Base-by-base conservation (phyloP, 2,113 vertebrate species). In the Sinosuthora webbiana region DNA sequence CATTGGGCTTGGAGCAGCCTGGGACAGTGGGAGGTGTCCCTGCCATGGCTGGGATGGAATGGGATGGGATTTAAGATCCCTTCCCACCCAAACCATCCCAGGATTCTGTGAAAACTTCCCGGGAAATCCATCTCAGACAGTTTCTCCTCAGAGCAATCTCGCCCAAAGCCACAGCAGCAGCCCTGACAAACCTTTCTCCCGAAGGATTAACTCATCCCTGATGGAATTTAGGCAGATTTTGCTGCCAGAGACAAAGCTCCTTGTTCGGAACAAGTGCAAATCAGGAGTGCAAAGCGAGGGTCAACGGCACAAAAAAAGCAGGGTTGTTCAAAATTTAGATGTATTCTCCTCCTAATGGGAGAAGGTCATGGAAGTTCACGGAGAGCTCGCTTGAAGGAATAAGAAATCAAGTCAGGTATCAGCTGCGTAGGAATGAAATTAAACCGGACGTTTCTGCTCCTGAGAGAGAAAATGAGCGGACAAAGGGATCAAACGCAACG, bases 351-450 rank as follows among this genome's bases (percentile, higher is more conserved):
- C 91, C 52, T 71, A 82, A 79, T 93, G 82, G 31, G 67, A n/a
- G 44, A 80, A 95, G 67, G 70, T 56, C 76, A 24, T n/a, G 73
- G 82, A 94, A 94, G 94, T 89, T 93, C 95, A 87, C 0, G 3
- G 41, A 60, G 63, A 75, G 91, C 69, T 94, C 4, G 21, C 65
- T 59, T 62, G 67, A 53, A 1, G 7, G 73, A 91, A 92, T 87
- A 49, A 96, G 93, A 80, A 89, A 52, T 88, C 56, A 42, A 95
- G 63, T 47, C 71, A 71, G 42, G 82, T 83, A 85, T 89, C 91
- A 83, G 62, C 81, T 76, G 68, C 49, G 45, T 44, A 55, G 76
- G 78, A 94, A 96, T 88, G 67, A 69, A 96, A 94, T 91, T 64
- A 71, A 95, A 83, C 31, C 11, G 89, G 70, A 90, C 76, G 31